Base-by-base conservation (phyloP, 1,140 invertebrate genomes). In the Euura saliciscinereae region DNA sequence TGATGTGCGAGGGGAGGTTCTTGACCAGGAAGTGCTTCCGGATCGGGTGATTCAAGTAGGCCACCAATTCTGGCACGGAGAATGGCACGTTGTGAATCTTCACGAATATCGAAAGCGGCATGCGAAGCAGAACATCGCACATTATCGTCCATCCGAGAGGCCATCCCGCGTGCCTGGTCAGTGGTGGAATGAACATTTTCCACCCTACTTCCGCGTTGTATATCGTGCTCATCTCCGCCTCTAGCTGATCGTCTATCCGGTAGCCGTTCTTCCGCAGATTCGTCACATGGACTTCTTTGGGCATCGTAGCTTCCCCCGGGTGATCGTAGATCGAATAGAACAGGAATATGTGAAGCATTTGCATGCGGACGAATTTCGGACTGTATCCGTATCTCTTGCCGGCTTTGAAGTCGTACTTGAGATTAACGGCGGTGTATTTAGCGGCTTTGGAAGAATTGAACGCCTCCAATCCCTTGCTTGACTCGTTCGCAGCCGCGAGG, bases 101-200 rank as follows among this genome's bases (percentile, higher is more conserved):
- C 1, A 93, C 85, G 74, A 95, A 94, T 8, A 96, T 78, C 0
- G 90, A 91, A 0, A 96, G 77, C 0, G 95, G 95, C 74, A 96
- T 85, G 0, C 93, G 87, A 2, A 94, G 82, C 4, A 96, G 80
- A 6, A 94, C 82, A 80, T 96, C 95, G 73, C 90, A 90, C 75
- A 95, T 88, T 65, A 94, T 87, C n/a, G 90, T 88, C 94, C 94
- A 96, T 28, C 95, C 94, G n/a, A 82, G 51, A 2, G 88, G 85
- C 84, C 90, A 94, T 59, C 89, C 89, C 59, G 78, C 80, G 78
- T 94, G 91, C 65, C 83, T 79, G 1, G 91, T 92, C 59, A 96
- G 78, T 2, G 93, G 91, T 2, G 92, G 91, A 8, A 96, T 84
- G 79, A 95, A 96, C 83, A 92, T 94, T 83, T 91, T 93, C 93